Evolutionary conservation across 1,140 invertebrate species (phyloP), one percentile per base, ranked within the genome.

Genomic region (Protaetia brevitarsis): DNA sequence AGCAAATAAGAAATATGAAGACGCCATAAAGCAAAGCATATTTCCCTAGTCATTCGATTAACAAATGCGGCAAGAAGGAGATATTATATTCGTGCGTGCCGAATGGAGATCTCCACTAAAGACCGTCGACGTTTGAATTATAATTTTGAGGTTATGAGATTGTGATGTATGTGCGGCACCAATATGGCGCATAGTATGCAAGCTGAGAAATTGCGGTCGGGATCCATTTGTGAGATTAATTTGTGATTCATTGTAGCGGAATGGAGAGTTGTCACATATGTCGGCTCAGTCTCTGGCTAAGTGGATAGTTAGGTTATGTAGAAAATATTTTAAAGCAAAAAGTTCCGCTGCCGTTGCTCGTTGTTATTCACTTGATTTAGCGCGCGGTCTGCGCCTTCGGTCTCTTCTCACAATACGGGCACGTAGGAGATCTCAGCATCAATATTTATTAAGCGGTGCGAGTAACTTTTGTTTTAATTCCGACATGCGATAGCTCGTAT

Each of bases 261-360:
- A 80, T 79, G 78, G 78, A 79, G 79, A 81, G 76, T 79, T 81
- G 79, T 81, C 79, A 81, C 79, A 81, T 81, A 81, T 81, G 79
- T 78, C 79, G 74, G 69, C 68, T 79, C 82, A 28, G 83, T 74
- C 74, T 71, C 71, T 64, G 72, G 71, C 74, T 77, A 78, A 78
- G 77, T 78, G 77, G 76, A 76, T 77, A 75, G 74, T 77, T 76
- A 76, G 71, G 71, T 74, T 77, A 76, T 74, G 74, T 72, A 71
- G 74, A 72, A 76, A 78, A 75, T 77, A 77, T 78, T 78, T 76
- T 73, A 73, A 72, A 74, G 71, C 69, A 71, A 74, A 77, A 76
- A 77, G 65, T 66, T 61, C 16, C 63, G 56, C 58, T 59, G 66
- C 34, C 41, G 41, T 45, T 45, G 41, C 41, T 45, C 16, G 16